Base-by-base conservation (phyloP, 2,888 invertebrate genomes). In the Volucella inanis region DNA sequence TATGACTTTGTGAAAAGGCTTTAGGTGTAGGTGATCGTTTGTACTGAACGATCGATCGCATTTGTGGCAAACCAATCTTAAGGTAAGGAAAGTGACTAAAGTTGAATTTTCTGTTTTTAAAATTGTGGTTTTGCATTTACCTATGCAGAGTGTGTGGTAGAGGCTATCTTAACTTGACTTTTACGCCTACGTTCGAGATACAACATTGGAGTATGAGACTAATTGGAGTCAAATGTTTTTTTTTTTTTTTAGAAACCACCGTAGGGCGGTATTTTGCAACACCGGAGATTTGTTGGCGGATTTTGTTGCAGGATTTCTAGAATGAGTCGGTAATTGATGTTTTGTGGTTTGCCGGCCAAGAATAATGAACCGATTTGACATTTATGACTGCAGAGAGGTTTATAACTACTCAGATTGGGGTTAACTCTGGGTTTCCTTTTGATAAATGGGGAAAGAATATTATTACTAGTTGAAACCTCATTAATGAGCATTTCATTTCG, bases 51-150 rank as follows among this genome's bases (percentile, higher is more conserved):
- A 49, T 47, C 41, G 67, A 52, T 31, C 31, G 31, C 31, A 31
- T 75, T 68, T 47, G 50, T 43, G n/a, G 54, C 38, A n/a, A 52
- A 39, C 9, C 41, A 18, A 31, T 18, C 31, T 67, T n/a, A n/a
- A 43, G 75, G 68, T 55, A 68, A 68, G 75, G 80, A 80, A 80
- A 80, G 80, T 80, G 80, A 68, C 74, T 67, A 74, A 67, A 67
- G 67, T 67, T 61, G 54, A 15, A 50, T 31, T 31, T 31, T 31
- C 6, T 31, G 6, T 6, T 31, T 59, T 31, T 12, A 47, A 14
- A 54, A 15, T n/a, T 57, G 55, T 10, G 41, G 45, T 18, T 55
- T 38, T 15, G 15, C 68, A 15, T 18, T 31, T 50, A 31, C 54
- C 14, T 55, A 54, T 52, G 43, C 22, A 52, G 52, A 31, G 31